Base-by-base conservation (phyloP, 2,888 invertebrate species). In the Lordiphosa andalusiaca region DNA sequence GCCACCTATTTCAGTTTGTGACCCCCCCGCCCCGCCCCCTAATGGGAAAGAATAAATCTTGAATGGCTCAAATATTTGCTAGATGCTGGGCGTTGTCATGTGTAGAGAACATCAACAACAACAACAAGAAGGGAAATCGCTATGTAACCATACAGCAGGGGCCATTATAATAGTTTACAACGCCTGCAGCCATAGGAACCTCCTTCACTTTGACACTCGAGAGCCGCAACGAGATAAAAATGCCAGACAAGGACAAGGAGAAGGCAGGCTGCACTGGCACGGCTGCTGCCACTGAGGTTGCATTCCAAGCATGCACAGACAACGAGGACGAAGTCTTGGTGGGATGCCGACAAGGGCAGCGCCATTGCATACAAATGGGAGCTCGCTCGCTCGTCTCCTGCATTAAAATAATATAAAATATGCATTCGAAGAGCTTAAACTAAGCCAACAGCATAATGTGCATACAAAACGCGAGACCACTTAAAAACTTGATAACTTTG, bases 21-120 rank as follows among this genome's bases (percentile, higher is more conserved):
- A 6, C 16, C n/a, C n/a, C n/a, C n/a, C n/a, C n/a, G n/a, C n/a
- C n/a, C 19, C 44, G 39, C 66, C 54, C 44, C 40, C 60, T 73
- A 75, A 78, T 78, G 63, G 65, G 69, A 75, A 73, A 71, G 73
- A 75, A 78, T 82, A 78, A 78, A 78, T 78, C 80, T 65, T 68
- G 61, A 75, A 83, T 75, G 81, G 60, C 65, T 68, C 68, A 75
- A 73, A 78, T 82, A 80, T 75, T 80, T 70, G 67, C 67, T 54
- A 60, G 16, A 41, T 33, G 23, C 42, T 19, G 30, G 30, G 30
- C 30, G 30, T 41, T 71, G 62, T 67, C 49, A 49, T 13, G 46
- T 3, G 23, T 3, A 23, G 33, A 9, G 37, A 30, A 7, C 21
- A 7, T 5, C 13, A 7, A 13, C 12, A 30, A 33, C 38, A 47